Percentiles rank a stretch among this genome's conserved stretches.
phyloP scores from a whole-genome alignment of 2,797 vertebrate genomes.

The Poeciliopsis paucimaculata region DNA sequence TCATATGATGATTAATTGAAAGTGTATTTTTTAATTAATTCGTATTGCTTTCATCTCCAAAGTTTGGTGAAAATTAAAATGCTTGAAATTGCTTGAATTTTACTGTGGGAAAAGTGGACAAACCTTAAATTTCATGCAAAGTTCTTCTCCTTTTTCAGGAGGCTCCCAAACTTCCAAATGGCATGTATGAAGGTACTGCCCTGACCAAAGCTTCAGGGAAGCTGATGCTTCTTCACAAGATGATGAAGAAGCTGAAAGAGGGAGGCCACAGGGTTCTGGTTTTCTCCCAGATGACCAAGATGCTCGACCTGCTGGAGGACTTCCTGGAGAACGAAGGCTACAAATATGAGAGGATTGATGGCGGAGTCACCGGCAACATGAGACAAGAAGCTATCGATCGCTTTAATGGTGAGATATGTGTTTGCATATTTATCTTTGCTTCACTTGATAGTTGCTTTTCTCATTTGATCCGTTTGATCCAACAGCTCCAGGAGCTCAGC shows the following conservation, averaged over 20 bases:
- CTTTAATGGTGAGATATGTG: conserved; percentile 86
- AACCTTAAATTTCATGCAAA: not conserved
- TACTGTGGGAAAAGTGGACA: no score
- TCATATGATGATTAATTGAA: no score
- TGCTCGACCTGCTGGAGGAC: conserved; percentile 96
- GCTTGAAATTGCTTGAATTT: no score
- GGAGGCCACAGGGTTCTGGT: conserved; percentile 96
- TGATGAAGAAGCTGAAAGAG: conserved; percentile 95
- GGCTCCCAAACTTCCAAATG: conserved; percentile 98
- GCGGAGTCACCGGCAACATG: conserved; percentile 96
- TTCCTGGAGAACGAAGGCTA: conserved; percentile 98
- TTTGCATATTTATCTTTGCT: not conserved
- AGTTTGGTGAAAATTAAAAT: no score
- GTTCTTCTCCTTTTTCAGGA: conserved; percentile 79
- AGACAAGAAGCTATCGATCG: conserved; percentile 98
- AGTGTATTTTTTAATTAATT: no score
- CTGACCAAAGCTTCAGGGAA: conserved; percentile 96
- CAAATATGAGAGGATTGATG: conserved; percentile 98
- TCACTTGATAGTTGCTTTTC: not conserved
- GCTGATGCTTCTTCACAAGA: conserved; percentile 92
- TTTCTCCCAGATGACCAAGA: conserved; percentile 99
- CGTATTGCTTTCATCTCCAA: no score
- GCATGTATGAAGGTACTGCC: conserved; percentile 96
- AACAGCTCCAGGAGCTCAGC: conserved; percentile 94
- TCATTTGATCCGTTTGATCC: conserved; percentile 20